Conservation (phyloP, 2,797 vertebrate species). For the Prionace glauca region DNA sequence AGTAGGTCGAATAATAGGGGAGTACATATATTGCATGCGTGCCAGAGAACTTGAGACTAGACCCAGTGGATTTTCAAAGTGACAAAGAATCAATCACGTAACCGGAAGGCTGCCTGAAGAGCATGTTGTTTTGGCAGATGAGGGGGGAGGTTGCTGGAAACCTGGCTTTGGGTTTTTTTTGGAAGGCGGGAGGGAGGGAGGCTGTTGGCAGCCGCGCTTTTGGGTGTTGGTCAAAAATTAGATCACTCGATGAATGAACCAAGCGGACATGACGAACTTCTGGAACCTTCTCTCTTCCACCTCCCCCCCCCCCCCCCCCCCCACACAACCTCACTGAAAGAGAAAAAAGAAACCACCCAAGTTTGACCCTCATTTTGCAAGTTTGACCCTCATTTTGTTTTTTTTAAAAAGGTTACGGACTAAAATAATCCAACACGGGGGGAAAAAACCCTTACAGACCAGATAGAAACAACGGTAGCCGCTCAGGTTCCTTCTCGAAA, state of each 20-base stretch:
- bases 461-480: background rate
- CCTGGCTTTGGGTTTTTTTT: background rate
- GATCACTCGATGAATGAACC: background rate
- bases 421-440: background rate
- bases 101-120: background rate
- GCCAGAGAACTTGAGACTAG: background rate
- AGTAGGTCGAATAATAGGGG: background rate
- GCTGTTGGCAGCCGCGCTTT: background rate
- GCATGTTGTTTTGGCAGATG: background rate
- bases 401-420: background rate
- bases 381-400: background rate
- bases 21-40: background rate
- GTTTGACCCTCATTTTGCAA: background rate
- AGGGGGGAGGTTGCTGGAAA: background rate
- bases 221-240: background rate
- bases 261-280: slow-evolving; percentile 11
- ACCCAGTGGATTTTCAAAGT: background rate
- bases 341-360: background rate
- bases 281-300: background rate
- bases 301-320: background rate
- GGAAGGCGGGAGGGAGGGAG: background rate
- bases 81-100: background rate
- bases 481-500: background rate
- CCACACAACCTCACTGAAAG: too few relatives aligned
- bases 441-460: background rate